Evolutionary conservation across 2,797 vertebrate genomes (phyloP), one percentile per base, ranked within the genome.

Genomic region (Helostoma temminkii): DNA sequence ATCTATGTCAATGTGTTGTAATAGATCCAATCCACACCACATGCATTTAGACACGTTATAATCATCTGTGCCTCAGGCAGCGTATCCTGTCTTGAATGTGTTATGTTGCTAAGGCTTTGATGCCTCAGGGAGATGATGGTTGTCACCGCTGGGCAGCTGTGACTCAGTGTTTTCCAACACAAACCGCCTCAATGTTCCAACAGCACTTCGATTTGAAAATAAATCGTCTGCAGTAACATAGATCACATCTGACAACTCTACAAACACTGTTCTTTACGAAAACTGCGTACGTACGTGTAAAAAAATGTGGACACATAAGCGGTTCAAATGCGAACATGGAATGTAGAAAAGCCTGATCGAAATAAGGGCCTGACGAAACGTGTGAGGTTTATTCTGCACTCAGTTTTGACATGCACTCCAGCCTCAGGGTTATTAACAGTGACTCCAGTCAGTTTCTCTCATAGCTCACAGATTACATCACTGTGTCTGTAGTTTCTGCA

Each of bases 321-420:
- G 12, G 21, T 19, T 41, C 63, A 49, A 67, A 80, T 69, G 22
- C 15, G 18, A 66, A 48, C 4, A 1, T 3, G 68, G 83, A 86
- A 92, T 92, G 82, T 85, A 83, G 83, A 89, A 86, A 83, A 82
- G 63, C 83, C 71, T 73, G 83, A 81, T 34, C 71, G 34, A 58
- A 76, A 75, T n/a, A 39, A 78, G 32, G 41, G 24, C 60, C 43
- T 59, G 24, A 57, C 21, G 21, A 59, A 82, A 76, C 69, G 48
- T 49, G 56, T 22, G 42, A 65, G 12, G 24, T 66, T 42, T 22
- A 43, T n/a, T 58, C 26, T 75, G 19, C 75, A 21, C 41, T 56
- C n/a, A 50, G 81, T 83, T 81, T 68, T 49, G 21, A 80, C 75
- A 55, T 39, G 66, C 45, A 55, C 43, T 61, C 39, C 12, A 48